Base-by-base conservation (phyloP, 2,797 vertebrate species). In the Sebastes aleutianus region DNA sequence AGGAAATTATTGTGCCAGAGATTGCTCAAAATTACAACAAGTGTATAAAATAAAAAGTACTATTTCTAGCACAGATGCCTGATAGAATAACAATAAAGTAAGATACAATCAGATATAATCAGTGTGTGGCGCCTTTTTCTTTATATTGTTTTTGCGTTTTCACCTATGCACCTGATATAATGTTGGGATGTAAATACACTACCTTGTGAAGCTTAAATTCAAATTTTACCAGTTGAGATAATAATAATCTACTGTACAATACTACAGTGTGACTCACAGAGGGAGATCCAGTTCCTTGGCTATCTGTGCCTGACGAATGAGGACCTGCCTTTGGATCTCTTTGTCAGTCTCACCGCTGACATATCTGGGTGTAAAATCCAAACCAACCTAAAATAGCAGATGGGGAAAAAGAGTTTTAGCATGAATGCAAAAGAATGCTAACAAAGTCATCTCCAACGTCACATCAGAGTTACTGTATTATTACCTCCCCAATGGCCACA, bases 401-500 rank as follows among this genome's bases (percentile, higher is more conserved):
- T 3, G 13, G 13, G 2, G 3, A 65, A 39, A 54, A 36, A 12
- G 0, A 29, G 12, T 9, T 53, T 18, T 14, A 36, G 14, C 3
- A 58, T 11, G 10, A 65, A 26, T 24, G 36, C 1, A 76, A 70
- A 22, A 43, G 20, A 43, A 43, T 43, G 14, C 39, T 43, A 6
- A 43, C 14, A 43, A 43, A 43, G 39, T 43, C 39, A 43, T 16
- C 39, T 43, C 39, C 13, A 43, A 43, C 3, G 9, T 26, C 14
- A 53, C 13, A 66, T 32, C 11, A 56, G 27, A 75, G 2, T 73
- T 14, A 24, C 0, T n/a, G 18, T 54, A 29, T 67, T 18, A 36
- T 94, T 94, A 99, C 98, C 96, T 99, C 98, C 66, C 98, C 98
- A 2, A 99, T 95, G n/a, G 97, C 98, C 84, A 98, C 94, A 85